phyloP scores from a whole-genome alignment of 92 coral and sea anemone species.

The Anthopleura xanthogrammica region DNA sequence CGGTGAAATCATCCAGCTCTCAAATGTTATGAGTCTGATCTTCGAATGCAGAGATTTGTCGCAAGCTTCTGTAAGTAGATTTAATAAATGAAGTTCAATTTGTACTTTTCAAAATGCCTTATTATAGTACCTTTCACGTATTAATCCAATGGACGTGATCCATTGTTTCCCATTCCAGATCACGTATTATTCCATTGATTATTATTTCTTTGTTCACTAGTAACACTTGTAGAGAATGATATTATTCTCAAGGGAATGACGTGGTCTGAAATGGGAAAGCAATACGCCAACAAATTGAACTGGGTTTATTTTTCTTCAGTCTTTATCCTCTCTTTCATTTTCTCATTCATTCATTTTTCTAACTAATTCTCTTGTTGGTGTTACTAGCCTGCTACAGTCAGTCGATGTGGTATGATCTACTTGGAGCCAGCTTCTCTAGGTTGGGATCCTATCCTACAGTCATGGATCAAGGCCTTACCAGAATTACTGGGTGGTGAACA shows the following conservation, averaged over 20 bases:
- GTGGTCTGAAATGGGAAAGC: no score
- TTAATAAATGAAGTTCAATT: neutral
- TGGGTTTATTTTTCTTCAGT: neutral
- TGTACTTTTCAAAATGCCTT: neutral
- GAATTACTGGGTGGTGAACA: conserved; percentile 66
- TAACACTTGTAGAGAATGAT: no score
- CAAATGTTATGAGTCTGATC: conserved; percentile 97
- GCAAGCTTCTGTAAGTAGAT: conserved; percentile 92
- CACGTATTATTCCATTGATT: no score
- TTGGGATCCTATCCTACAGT: conserved; percentile 91
- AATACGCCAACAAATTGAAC: no score
- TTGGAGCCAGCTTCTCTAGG: conserved; percentile 96
- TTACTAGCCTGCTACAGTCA: conserved; percentile 88
- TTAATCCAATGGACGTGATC: neutral
- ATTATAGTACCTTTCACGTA: neutral
- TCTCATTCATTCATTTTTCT: neutral
- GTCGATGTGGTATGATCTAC: conserved; percentile 99
- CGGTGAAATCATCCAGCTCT: conserved; percentile 96
- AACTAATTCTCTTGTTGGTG: neutral
- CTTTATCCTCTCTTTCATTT: neutral
- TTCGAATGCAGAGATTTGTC: conserved; percentile 97
- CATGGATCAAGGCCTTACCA: conserved; percentile 83
- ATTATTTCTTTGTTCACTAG: no score
- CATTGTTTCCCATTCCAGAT: no score
- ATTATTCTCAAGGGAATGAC: no score